Conservation (phyloP, 2,113 vertebrate genomes). For the Connochaetes taurinus region DNA sequence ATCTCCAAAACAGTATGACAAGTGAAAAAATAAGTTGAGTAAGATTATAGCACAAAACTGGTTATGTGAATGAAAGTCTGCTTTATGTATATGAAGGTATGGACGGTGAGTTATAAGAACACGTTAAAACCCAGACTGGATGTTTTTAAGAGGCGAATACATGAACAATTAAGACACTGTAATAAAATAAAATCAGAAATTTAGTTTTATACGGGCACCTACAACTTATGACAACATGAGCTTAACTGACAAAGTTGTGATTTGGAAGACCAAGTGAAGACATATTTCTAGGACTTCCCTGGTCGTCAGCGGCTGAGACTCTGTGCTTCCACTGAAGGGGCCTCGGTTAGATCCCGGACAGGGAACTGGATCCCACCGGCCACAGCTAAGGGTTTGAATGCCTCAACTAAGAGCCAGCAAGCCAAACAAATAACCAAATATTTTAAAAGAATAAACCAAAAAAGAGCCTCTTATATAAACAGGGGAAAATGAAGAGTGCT, state of each 20-base stretch:
- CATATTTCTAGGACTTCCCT: not conserved
- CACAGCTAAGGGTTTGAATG: not conserved
- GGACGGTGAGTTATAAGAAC: not conserved
- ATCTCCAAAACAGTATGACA: not conserved
- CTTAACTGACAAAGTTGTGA: not conserved
- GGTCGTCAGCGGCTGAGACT: accelerated
- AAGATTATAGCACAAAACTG: not conserved
- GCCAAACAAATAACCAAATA: not conserved
- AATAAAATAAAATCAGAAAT: not conserved
- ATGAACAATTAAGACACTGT: not conserved
- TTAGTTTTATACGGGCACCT: not conserved
- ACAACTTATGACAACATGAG: not conserved
- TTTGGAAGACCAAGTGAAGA: not conserved
- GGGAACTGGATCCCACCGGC: not conserved
- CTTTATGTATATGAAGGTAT: accelerated
- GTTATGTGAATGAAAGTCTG: not conserved
- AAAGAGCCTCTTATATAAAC: not conserved
- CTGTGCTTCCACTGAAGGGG: not conserved
- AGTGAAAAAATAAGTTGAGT: not conserved
- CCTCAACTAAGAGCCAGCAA: not conserved
- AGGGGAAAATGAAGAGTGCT: not conserved
- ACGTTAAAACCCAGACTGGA: not conserved
- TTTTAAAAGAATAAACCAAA: not conserved
- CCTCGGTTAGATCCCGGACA: not conserved
- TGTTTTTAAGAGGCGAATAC: not conserved